Base-by-base conservation (phyloP, 1,140 invertebrate species). In the Sitobion miscanthi region DNA sequence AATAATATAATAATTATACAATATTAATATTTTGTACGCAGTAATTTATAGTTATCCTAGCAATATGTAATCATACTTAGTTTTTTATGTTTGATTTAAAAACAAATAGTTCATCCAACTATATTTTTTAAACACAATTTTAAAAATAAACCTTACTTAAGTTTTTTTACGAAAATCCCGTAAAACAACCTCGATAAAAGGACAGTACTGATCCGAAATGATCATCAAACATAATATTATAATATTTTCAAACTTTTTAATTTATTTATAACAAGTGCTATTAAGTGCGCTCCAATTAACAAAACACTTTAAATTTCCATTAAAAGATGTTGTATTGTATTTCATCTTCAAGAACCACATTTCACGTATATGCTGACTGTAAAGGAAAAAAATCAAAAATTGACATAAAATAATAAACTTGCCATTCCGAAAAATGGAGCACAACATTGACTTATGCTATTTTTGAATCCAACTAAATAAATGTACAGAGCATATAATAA, bases 281-380 rank as follows among this genome's bases (percentile, higher is more conserved):
- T 30, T 9, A 62, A 62, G 30, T 35, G 62, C 30, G 30, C 62
- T 77, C 62, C 14, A 77, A 77, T 77, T n/a, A 77, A n/a, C 30
- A 77, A n/a, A 77, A 77, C 62, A 77, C 30, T 77, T 77, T 77
- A 77, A 77, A n/a, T 77, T 77, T 77, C 62, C 30, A 77, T 77
- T n/a, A 77, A 77, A n/a, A n/a, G 1, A 77, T 77, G 11, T 17
- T n/a, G 0, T 69, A n/a, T 69, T 69, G 30, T 69, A 69, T 69
- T 77, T 77, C 30, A 14, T n/a, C 30, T 77, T 69, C 4, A 17
- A 77, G 4, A 77, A 17, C 14, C 30, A 35, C 30, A 77, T 30
- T n/a, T 77, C 30, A 20, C 14, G 6, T 77, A 17, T n/a, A n/a
- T 77, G 14, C 14, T n/a, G 23, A 5, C 14, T n/a, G n/a, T 77